Evolutionary conservation across 2,797 vertebrate species (phyloP).

Genomic region (Steatocranus sp.): DNA sequence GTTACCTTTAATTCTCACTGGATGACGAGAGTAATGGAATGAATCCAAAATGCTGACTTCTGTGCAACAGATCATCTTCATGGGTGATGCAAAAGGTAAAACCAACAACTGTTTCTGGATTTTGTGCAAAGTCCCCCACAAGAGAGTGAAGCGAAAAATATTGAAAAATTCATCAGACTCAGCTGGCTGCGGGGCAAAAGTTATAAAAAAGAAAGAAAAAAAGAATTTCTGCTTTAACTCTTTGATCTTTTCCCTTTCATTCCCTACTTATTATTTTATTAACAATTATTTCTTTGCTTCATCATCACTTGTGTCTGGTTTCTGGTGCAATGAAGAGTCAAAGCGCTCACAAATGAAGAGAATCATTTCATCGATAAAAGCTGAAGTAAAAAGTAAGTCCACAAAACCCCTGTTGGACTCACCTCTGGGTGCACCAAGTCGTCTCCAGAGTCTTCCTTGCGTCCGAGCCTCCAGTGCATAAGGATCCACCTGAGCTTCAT

Average conservation of each 20-base stretch:
- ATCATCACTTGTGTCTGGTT: not conserved
- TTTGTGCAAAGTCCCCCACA: not conserved
- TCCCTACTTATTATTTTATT: not conserved
- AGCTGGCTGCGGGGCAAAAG: not conserved
- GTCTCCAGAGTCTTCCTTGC: constrained; percentile 70
- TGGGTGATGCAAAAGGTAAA: not conserved
- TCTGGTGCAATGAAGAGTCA: not conserved
- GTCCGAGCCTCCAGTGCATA: constrained; percentile 87
- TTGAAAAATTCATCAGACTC: not conserved
- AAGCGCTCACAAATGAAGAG: not conserved
- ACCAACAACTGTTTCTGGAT: not conserved
- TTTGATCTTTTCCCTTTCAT: not conserved
- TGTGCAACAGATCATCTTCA: not conserved
- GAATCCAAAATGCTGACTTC: not conserved
- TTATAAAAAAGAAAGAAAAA: not conserved
- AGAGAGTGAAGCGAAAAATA: not conserved
- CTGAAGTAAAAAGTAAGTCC: not conserved
- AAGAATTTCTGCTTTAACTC: not conserved
- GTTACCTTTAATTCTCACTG: not conserved
- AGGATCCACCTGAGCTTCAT: constrained; percentile 93
- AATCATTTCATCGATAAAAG: not conserved
- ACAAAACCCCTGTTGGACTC: constrained; percentile 4
- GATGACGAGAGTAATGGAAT: not conserved
- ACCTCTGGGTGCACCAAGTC: constrained; percentile 78
- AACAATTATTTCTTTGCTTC: not conserved